Base-by-base conservation (phyloP, 2,113 vertebrate species). In the Orthonyx spaldingii region DNA sequence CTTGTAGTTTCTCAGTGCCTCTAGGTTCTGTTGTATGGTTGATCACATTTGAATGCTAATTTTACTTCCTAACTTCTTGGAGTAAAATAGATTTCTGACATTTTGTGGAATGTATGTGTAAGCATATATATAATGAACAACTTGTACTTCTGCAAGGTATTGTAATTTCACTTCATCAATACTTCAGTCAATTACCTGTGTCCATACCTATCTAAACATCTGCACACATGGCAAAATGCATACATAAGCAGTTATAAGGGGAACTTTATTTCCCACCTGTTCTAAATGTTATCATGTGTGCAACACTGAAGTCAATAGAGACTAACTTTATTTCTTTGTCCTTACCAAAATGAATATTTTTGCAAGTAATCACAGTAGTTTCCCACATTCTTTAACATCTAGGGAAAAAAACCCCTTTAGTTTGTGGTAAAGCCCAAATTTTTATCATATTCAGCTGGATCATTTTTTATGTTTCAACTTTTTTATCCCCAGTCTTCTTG, bases 1-100 rank as follows among this genome's bases (percentile, higher is more conserved):
- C n/a, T 93, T 85, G 70, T 84, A 94, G 78, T 81, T 97, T 96
- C 84, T 92, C 71, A 93, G 53, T 69, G 96, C 92, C 83, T 96
- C 82, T 85, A 87, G 87, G 78, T 93, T 93, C 88, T 94, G 60
- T 75, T 92, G 47, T 68, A 94, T 63, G 78, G 50, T 66, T 97
- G 85, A 63, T 71, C 96, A 94, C 41, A 90, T 97, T 75, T 93
- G 83, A 97, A 81, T 93, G 46, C 24, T 66, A 71, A 97, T 97
- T 97, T 89, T 84, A 82, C 21, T 78, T 95, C 56, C 63, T 92
- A 82, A 85, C 68, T 91, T 89, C 64, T 91, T 57, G 85, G 63
- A 96, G 95, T 88, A 72, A 96, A 89, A 80, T 50, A 85, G 53
- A 93, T 92, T 96, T 96, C 57, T 90, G 28, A 56, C 50, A 90